Base-by-base conservation (phyloP, 2,113 vertebrate species). In the Terrapene triunguis region DNA sequence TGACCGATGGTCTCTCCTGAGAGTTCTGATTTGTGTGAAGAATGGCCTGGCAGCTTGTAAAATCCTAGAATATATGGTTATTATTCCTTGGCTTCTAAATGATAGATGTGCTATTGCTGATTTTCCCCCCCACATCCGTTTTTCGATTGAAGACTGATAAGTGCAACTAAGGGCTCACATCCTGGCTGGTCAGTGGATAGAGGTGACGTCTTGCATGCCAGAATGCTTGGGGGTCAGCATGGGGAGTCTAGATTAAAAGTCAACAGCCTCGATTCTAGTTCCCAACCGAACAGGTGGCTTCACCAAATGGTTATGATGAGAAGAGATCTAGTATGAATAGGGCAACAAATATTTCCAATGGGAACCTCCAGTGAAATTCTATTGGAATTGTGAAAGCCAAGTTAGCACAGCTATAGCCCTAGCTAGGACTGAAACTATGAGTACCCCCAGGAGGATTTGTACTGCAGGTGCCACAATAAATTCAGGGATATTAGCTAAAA, bases 51-150 rank as follows among this genome's bases (percentile, higher is more conserved):
- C 89, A 92, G 78, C 0, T 2, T 90, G 79, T 5, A 69, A 91
- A 65, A 91, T 3, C 17, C 50, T 29, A 65, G 5, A 14, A 78
- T 5, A 47, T 47, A 16, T 44, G 44, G 25, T 1, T 44, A 88
- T 94, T 83, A 44, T 22, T 83, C 54, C 88, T 88, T 27, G 86
- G 84, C 80, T 95, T 93, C 32, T 85, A 92, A 94, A 92, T 91
- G 29, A 89, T 10, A 88, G 47, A 27, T 93, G 89, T 91, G 27
- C 62, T 88, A 84, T 92, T 79, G 86, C 57, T 79, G 35, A 80
- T 83, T 51, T n/a, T 81, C 82, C 57, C 7, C 13, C 13, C 57
- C 82, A 88, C 2, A 79, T 78, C 51, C 16, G 1, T 81, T 19
- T 38, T 1, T 0, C 44, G 80, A 9, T 2, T 93, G 78, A 93